phyloP scores from a whole-genome alignment of 2,113 vertebrate genomes.

The Oryzias celebensis region DNA sequence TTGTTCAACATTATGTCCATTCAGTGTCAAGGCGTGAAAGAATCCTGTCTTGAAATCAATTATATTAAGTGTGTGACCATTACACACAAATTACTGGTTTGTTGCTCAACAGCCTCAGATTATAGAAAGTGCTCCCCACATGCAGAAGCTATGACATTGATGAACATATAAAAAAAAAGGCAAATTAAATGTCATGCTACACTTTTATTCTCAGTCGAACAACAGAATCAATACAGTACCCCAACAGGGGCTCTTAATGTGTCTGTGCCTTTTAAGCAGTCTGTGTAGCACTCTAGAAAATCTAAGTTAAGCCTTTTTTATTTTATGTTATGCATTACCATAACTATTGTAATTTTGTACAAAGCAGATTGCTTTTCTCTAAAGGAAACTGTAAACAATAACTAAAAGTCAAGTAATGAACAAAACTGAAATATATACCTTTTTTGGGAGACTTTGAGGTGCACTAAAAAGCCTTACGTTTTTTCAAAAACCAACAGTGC shows the following conservation, averaged over 20 bases:
- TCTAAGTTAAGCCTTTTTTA: slow-evolving; percentile 14
- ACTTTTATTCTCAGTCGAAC: slow-evolving; percentile 16
- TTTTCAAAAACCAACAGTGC: too few species aligned
- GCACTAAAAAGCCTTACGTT: too few species aligned
- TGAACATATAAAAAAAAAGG: slow-evolving; percentile 17
- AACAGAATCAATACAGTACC: slow-evolving; percentile 42
- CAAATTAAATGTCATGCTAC: neutral
- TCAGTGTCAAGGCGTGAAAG: neutral
- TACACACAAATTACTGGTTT: slow-evolving; percentile 12
- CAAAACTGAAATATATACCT: too few species aligned
- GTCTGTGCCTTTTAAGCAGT: slow-evolving; percentile 19
- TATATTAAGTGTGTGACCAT: slow-evolving; percentile 20
- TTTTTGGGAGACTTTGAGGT: too few species aligned
- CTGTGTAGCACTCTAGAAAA: slow-evolving; percentile 24
- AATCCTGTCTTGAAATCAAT: slow-evolving; percentile 18
- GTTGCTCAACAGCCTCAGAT: slow-evolving; percentile 16
- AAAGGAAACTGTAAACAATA: too few species aligned
- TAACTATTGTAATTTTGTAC: too few species aligned
- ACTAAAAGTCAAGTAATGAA: too few species aligned
- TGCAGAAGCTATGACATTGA: slow-evolving; percentile 2
- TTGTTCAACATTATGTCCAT: slow-evolving; percentile 18
- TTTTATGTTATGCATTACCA: neutral
- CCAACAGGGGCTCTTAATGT: slow-evolving; percentile 20
- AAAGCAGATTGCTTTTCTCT: too few species aligned
- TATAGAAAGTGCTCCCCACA: slow-evolving; percentile 7